Base-by-base conservation (phyloP, 1,140 invertebrate genomes). In the Megalonaias nervosa region DNA sequence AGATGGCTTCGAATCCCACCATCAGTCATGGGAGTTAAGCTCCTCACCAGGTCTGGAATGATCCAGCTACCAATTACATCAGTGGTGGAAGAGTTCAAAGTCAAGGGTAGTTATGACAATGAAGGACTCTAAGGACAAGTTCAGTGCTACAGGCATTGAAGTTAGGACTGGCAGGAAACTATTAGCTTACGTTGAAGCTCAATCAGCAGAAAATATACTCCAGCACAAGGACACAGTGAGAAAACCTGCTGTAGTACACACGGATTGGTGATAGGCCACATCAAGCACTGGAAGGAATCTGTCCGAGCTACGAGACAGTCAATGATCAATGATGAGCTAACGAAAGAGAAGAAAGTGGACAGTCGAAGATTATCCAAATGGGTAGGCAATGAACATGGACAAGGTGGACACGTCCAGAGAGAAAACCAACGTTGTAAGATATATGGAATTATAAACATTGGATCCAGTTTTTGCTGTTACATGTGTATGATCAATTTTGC, bases 101-200 rank as follows among this genome's bases (percentile, higher is more conserved):
- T 59, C 23, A 21, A 55, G 62, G 31, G 38, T 56, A 57, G 16
- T 48, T 26, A 70, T 59, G 48, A 70, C 68, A 13, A 11, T 68
- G 58, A 61, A 72, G 58, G 4, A 72, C 11, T 72, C 70, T 14
- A 6, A 56, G 58, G 70, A 72, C 61, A 59, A 72, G 16, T 26
- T 72, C 16, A 17, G 70, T 17, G 15, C n/a, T 31, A 57, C 70
- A 61, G 70, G 70, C 1, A 57, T 72, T 26, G 19, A 72, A 56
- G 23, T 56, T 11, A 57, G 70, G 59, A 72, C 70, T 16, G 70
- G 70, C 12, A 72, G 59, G 60, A 72, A 72, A 14, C 60, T 57
- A 59, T 61, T 16, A 19, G 4, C 55, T 21, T 21, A 16, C 57
- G 16, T 19, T 19, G 68, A 31, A 31, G 66, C 38, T 21, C n/a